phyloP scores from a whole-genome alignment of 1,140 invertebrate genomes.

The Mycetomoellerius zeteki region DNA sequence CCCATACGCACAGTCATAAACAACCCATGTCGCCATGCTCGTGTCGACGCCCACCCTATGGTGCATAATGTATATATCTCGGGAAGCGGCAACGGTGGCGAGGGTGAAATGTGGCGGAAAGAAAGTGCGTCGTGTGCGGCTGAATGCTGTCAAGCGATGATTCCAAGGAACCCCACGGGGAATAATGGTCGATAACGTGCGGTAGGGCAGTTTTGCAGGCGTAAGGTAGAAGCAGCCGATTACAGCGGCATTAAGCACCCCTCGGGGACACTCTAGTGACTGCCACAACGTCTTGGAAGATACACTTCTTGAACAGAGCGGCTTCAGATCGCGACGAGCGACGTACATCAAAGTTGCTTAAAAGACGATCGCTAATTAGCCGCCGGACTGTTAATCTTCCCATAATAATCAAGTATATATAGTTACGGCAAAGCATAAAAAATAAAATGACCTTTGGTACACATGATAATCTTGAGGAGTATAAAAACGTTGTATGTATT shows the following conservation, averaged over 20 bases:
- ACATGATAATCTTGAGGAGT: neutral
- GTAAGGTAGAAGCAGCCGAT: constrained; percentile 56
- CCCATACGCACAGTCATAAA: constrained; percentile 3
- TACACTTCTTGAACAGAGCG: neutral
- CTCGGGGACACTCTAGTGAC: constrained; percentile 48
- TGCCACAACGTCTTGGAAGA: constrained; percentile 7
- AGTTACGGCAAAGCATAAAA: neutral
- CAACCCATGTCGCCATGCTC: neutral
- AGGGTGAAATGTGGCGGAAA: constrained; percentile 58
- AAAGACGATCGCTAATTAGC: constrained; percentile 52
- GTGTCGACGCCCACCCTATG: constrained; percentile 10
- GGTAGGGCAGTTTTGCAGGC: constrained; percentile 71
- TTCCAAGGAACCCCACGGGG: constrained; percentile 62
- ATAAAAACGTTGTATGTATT: constrained; percentile 1
- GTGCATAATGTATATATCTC: constrained; percentile 37
- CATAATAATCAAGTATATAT: neutral
- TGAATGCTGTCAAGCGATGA: constrained; percentile 68
- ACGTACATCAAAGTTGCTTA: constrained; percentile 53
- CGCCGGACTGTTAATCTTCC: constrained; percentile 3
- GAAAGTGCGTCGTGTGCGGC: constrained; percentile 58
- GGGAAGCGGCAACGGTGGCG: neutral
- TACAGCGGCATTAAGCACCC: constrained; percentile 48
- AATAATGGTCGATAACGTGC: constrained; percentile 75
- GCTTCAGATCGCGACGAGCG: constrained; percentile 9
- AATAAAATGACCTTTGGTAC: neutral